Evolutionary conservation across 2,113 vertebrate species (phyloP), one percentile per base, ranked within the genome.

Genomic region (Oryzias melastigma): DNA sequence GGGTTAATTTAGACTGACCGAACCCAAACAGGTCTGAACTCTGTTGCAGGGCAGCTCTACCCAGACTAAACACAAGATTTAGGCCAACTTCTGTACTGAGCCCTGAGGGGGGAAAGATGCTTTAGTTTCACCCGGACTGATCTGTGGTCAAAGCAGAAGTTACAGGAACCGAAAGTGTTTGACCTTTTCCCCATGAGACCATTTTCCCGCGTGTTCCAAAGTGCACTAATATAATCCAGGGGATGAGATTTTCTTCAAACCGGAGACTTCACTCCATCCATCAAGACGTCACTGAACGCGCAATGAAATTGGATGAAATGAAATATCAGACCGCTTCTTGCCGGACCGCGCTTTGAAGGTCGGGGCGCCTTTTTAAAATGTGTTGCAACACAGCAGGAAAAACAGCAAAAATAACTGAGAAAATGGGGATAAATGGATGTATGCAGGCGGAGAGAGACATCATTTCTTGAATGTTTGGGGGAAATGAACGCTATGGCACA

Each of bases 251-350:
- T 71, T 48, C 24, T 53, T 27, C 7, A 54, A 25, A 75, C 49
- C 48, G 63, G 68, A 57, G 62, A 62, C 68, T 65, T 67, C 52
- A 49, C 52, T 64, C 20, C 65, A 44, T 25, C 54, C 58, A 46
- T 61, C 50, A 58, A 54, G 35, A 57, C 65, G 70, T 78, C 60
- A 46, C 14, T 49, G 61, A 65, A 71, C 81, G 71, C n/a, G 35
- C 22, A 57, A 62, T 59, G 64, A 44, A 49, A 75, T 54, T 47
- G 57, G 57, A 15, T 45, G 7, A 59, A 78, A 72, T 62, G 44
- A 88, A 65, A 59, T 62, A 69, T 83, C 80, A 69, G 66, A 75
- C 25, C 17, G 78, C 78, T 48, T 58, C 52, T 77, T 78, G 69
- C 46, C 50, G 75, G 77, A 71, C 85, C 58, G 76, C 55, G 62